Evolutionary conservation across 2,888 invertebrate species (phyloP).

Genomic region (Theretra japonica): DNA sequence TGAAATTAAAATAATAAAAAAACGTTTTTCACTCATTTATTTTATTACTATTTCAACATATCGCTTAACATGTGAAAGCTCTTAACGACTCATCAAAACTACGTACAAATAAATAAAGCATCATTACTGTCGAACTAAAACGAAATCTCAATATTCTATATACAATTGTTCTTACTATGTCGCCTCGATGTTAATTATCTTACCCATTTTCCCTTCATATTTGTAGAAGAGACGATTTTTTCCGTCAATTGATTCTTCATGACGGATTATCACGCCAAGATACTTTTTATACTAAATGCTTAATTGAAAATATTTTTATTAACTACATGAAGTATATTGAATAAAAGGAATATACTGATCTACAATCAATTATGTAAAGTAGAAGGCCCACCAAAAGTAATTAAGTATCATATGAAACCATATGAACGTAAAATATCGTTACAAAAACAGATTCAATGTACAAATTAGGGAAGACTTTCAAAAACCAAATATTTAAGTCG

Average conservation of each 20-base stretch:
- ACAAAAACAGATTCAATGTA: no score
- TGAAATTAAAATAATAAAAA: not conserved
- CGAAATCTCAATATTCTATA: not conserved
- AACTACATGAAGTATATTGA: not conserved
- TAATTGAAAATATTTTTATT: not conserved
- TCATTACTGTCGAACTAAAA: not conserved
- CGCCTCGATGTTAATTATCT: not conserved
- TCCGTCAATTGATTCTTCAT: no score
- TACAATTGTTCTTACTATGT: not conserved
- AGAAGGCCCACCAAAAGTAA: no score
- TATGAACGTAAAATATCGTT: no score
- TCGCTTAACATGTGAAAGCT: slow-evolving; percentile 6
- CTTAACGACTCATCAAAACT: not conserved
- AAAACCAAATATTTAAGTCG: no score
- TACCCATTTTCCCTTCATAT: not conserved
- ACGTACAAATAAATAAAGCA: not conserved
- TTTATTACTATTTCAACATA: slow-evolving; percentile 3
- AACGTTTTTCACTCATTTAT: not conserved
- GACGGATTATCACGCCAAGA: not conserved
- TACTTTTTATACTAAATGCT: not conserved
- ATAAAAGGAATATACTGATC: not conserved
- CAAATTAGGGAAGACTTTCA: no score
- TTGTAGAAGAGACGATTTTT: no score
- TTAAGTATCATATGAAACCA: no score
- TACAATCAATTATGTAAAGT: not conserved